Conservation (phyloP, 2,113 vertebrate species). For the Gasterosteus aculeatus region DNA sequence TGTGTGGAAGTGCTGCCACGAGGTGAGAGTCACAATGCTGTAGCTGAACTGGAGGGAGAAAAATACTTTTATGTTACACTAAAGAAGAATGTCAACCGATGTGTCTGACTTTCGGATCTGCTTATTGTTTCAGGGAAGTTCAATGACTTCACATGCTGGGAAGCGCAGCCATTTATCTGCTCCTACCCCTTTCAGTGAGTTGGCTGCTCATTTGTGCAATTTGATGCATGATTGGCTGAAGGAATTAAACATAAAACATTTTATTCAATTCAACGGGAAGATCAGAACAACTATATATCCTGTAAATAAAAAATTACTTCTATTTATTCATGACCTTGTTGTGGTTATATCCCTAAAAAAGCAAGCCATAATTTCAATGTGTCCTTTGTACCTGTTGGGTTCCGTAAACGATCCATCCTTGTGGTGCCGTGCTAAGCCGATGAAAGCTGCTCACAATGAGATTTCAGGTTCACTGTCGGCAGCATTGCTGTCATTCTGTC, state of each 20-base stretch:
- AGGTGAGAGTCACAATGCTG: conserved; percentile 25
- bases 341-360: background rate
- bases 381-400: background rate
- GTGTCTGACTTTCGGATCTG: conserved; percentile 13
- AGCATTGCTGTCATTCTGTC: conserved; percentile 1
- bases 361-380: background rate
- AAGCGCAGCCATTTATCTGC: conserved; percentile 68
- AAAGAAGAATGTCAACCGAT: conserved; percentile 1
- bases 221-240: background rate
- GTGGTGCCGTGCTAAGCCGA: background rate
- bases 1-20: conserved; percentile 61
- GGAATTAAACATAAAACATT: background rate
- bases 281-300: background rate
- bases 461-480: conserved; percentile 3
- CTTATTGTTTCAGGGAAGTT: conserved; percentile 63
- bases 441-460: conserved; percentile 6
- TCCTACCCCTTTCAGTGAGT: conserved; percentile 48
- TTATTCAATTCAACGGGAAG: background rate
- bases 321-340: background rate
- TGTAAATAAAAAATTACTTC: too few relatives aligned
- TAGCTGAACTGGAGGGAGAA: background rate
- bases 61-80: background rate
- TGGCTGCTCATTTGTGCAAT: background rate
- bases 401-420: background rate
- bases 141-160: conserved; percentile 68